A percentile compares a stretch with the other conserved stretches of the same genome.
Evolutionary conservation across 2,888 invertebrate species (phyloP).

Genomic region (Euzetes globulus): DNA sequence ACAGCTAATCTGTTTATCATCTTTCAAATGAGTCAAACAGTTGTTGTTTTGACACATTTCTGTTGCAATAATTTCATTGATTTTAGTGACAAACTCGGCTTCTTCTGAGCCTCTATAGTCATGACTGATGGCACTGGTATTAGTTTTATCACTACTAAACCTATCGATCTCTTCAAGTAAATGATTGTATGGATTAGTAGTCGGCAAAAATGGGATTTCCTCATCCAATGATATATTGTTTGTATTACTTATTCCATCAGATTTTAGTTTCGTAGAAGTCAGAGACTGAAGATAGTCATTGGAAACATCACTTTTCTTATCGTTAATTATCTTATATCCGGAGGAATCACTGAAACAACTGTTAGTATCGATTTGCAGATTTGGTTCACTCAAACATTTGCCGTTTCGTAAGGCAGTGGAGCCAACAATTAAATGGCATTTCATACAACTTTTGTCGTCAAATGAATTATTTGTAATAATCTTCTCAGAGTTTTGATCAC

Average conservation of each 20-base stretch:
- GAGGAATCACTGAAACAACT: neutral
- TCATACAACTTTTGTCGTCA: neutral
- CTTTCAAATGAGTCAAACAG: neutral
- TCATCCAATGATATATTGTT: neutral
- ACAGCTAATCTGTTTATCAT: neutral
- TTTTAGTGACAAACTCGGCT: neutral
- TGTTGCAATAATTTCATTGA: conserved; percentile 16
- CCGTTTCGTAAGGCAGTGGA: neutral
- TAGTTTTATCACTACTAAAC: neutral
- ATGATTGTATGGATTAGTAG: conserved; percentile 21
- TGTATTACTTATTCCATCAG: too few relatives aligned
- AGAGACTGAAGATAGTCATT: neutral
- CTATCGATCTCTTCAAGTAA: neutral
- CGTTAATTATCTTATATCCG: neutral
- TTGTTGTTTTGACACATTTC: neutral
- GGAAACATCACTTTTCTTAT: neutral
- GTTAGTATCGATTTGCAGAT: neutral
- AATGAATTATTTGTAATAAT: too few relatives aligned
- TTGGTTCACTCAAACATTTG: neutral
- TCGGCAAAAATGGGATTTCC: neutral
- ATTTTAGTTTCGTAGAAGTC: neutral
- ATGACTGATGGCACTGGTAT: neutral
- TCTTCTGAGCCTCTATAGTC: neutral
- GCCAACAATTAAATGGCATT: neutral
- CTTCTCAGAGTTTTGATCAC: neutral